phyloP scores from a whole-genome alignment of 2,113 vertebrate genomes.

The Callorhinus ursinus region DNA sequence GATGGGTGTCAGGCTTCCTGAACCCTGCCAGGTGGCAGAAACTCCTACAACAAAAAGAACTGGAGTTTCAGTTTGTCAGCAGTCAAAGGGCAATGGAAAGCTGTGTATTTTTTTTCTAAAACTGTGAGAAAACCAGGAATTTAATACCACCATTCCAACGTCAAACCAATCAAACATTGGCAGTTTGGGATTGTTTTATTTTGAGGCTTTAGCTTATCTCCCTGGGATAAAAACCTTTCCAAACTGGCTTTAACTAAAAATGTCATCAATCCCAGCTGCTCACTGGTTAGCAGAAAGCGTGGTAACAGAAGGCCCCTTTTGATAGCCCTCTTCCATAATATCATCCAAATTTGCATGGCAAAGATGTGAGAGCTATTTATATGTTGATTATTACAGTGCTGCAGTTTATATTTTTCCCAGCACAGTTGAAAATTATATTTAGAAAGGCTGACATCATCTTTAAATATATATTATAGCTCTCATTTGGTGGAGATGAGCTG shows the following conservation, averaged over 20 bases:
- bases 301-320: constrained; percentile 77
- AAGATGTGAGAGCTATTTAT: constrained; percentile 82
- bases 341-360: constrained; percentile 81
- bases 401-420: constrained; percentile 79
- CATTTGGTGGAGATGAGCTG: constrained; percentile 74
- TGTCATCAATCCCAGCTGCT: constrained; percentile 81
- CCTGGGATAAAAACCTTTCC: constrained; percentile 75
- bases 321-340: constrained; percentile 76
- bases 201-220: constrained; percentile 77
- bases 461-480: constrained; percentile 79
- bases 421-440: constrained; percentile 82
- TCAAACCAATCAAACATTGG: constrained; percentile 78
- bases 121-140: constrained; percentile 66
- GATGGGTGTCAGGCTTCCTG: rapidly evolving
- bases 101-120: constrained; percentile 49
- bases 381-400: constrained; percentile 83
- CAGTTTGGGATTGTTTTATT: constrained; percentile 78
- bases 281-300: constrained; percentile 73
- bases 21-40: neutral
- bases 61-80: constrained; percentile 26
- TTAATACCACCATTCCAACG: constrained; percentile 53
- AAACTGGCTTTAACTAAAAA: constrained; percentile 81
- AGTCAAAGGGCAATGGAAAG: constrained; percentile 67
- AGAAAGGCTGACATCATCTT: constrained; percentile 83
- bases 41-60: neutral